A percentile compares a stretch with the other conserved stretches of the same genome.
Evolutionary conservation across 2,888 invertebrate species (phyloP).

Genomic region (Bugulina stolonifera): DNA sequence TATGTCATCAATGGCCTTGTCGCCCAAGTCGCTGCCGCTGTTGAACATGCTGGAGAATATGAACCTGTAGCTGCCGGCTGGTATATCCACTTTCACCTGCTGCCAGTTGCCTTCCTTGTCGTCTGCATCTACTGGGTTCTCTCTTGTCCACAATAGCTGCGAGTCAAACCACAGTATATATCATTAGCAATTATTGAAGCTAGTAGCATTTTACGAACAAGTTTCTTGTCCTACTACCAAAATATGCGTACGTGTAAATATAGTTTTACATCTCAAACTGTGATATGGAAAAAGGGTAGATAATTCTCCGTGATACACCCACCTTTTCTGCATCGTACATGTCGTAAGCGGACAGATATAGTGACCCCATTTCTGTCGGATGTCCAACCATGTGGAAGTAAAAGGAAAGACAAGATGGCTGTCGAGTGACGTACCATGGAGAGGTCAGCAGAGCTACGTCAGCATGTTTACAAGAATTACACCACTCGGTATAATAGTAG

Average conservation of each 20-base stretch:
- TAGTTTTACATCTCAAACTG: too few relatives aligned
- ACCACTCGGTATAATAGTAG: constrained; percentile 27
- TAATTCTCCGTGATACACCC: too few relatives aligned
- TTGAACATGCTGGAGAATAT: constrained; percentile 8
- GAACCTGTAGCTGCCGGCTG: constrained; percentile 21
- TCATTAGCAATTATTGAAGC: too few relatives aligned
- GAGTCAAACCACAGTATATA: too few relatives aligned
- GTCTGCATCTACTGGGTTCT: constrained; percentile 8
- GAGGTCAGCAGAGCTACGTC: neutral
- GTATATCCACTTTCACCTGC: neutral
- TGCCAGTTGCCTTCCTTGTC: constrained; percentile 1
- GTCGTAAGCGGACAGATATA: constrained; percentile 1
- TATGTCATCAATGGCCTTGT: constrained; percentile 28
- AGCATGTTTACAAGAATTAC: constrained; percentile 5
- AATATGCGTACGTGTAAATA: too few relatives aligned
- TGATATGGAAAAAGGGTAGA: too few relatives aligned
- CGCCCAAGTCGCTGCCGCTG: neutral
- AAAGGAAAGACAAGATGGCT: constrained; percentile 23
- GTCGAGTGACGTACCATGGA: neutral
- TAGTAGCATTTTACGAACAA: too few relatives aligned
- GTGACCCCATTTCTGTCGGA: constrained; percentile 13
- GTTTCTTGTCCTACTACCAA: too few relatives aligned
- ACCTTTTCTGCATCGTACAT: neutral
- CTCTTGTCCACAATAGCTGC: constrained; percentile 20
- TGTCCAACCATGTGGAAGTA: constrained; percentile 20